Conservation (phyloP, 35 echinoderm and acorn worm genomes). For the Apostichopus japonicus region DNA sequence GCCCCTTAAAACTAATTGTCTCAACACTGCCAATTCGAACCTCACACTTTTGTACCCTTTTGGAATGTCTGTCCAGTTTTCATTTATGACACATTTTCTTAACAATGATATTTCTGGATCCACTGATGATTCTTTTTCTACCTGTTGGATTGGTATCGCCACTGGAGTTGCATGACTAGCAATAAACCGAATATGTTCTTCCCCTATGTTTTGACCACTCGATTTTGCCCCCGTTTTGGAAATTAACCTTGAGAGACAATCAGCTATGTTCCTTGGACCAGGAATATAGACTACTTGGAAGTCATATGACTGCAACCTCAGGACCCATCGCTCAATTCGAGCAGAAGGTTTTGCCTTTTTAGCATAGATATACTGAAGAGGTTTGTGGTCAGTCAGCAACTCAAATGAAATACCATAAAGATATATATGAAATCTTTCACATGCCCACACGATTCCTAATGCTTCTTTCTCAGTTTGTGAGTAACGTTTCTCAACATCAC, state of each 20-base stretch:
- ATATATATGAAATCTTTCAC: slow-evolving; percentile 64
- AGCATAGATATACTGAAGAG: slow-evolving; percentile 50
- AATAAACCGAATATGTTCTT: too few species aligned
- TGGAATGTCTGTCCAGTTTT: not conserved
- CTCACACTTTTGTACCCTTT: not conserved
- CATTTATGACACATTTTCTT: not conserved
- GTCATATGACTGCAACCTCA: slow-evolving; percentile 6
- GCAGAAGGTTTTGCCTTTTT: slow-evolving; percentile 28
- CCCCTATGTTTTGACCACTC: slow-evolving; percentile 25
- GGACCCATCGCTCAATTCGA: not conserved
- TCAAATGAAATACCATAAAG: slow-evolving; percentile 70
- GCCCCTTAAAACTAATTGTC: not conserved
- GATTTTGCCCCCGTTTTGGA: not conserved
- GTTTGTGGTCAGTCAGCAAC: slow-evolving; percentile 57
- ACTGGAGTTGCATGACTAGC: not conserved
- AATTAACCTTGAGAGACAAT: slow-evolving; percentile 45
- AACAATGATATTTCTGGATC: not conserved
- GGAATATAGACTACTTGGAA: slow-evolving; percentile 41
- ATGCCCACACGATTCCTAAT: slow-evolving; percentile 67
- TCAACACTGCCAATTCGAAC: not conserved
- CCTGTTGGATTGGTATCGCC: too few species aligned
- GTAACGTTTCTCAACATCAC: too few species aligned
- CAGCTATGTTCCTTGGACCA: slow-evolving; percentile 48
- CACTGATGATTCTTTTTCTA: not conserved
- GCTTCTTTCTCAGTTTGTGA: too few species aligned